Conservation (phyloP, 2,888 invertebrate species). For the Apamea sordens region DNA sequence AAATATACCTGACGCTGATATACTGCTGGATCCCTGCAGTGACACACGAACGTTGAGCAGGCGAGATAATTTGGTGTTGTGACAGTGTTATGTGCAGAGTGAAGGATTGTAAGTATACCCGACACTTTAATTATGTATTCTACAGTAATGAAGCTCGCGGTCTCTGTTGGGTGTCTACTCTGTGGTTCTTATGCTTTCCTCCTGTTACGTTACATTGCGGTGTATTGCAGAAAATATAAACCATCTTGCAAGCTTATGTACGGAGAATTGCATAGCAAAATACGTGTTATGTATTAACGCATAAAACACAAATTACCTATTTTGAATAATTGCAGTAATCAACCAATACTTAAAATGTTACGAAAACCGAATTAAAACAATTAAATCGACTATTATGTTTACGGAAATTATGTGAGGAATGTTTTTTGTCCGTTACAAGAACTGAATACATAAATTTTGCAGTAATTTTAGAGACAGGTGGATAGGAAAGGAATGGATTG, state of each 20-base stretch:
- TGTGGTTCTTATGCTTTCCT: conserved; percentile 7
- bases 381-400: conserved; percentile 58
- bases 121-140: too few relatives aligned
- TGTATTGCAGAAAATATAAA: conserved; percentile 41
- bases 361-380: conserved; percentile 58
- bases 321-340: conserved; percentile 62
- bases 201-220: conserved; percentile 29
- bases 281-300: conserved; percentile 56
- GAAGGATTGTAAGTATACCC: too few relatives aligned
- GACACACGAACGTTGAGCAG: too few relatives aligned
- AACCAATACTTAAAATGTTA: conserved; percentile 51
- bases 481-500: neutral
- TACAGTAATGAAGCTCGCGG: neutral
- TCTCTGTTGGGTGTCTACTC: conserved; percentile 18
- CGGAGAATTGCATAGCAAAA: conserved; percentile 54
- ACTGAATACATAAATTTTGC: conserved; percentile 54
- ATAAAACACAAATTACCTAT: conserved; percentile 57
- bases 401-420: conserved; percentile 60
- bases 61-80: too few relatives aligned
- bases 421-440: conserved; percentile 41
- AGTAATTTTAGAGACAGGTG: conserved; percentile 4
- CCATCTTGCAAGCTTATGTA: conserved; percentile 33
- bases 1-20: too few relatives aligned
- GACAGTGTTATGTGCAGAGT: too few relatives aligned
- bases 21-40: too few relatives aligned